A percentile compares a stretch with the other conserved stretches of the same genome.
These are phyloP conservation scores for Wasmannia auropunctata DNA, from an alignment of 1,140 invertebrate genomes.

Conservation along the genomic window DNA sequence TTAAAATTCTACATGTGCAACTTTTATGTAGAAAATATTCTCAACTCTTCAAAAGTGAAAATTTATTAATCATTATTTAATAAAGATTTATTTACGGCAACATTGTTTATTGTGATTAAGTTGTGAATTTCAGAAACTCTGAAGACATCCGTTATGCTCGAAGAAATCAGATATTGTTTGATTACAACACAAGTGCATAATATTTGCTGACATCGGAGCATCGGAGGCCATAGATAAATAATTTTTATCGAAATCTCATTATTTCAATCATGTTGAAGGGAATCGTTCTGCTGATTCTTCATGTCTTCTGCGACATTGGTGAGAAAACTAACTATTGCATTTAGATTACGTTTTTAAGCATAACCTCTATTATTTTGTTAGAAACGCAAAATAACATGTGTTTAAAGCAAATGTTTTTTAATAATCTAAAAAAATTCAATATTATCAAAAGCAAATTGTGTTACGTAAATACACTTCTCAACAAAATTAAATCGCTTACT, in stretches of 20 bases:
- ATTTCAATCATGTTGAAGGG: slow-evolving; percentile 72
- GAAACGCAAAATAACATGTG: neutral
- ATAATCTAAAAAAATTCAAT: neutral
- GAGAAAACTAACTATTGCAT: slow-evolving; percentile 49
- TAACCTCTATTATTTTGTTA: neutral
- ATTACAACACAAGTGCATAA: neutral
- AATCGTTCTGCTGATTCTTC: slow-evolving; percentile 68
- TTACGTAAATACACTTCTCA: no score
- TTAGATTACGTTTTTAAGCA: neutral
- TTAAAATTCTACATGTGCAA: neutral
- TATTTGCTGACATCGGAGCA: slow-evolving; percentile 1
- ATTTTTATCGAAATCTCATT: neutral
- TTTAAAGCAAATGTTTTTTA: neutral
- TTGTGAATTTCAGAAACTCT: neutral
- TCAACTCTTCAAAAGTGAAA: neutral
- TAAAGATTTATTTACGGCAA: neutral
- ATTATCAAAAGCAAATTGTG: neutral
- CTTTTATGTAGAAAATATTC: neutral
- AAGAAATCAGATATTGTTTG: slow-evolving; percentile 5
- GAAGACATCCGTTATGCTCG: slow-evolving; percentile 18
- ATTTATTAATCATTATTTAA: slow-evolving; percentile 28
- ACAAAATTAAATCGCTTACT: no score
- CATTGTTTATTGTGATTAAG: neutral
- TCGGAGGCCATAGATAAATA: neutral
- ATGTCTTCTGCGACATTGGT: slow-evolving; percentile 73